Evolutionary conservation across 2,888 invertebrate genomes (phyloP).

Genomic region (Andrena hattorfiana): DNA sequence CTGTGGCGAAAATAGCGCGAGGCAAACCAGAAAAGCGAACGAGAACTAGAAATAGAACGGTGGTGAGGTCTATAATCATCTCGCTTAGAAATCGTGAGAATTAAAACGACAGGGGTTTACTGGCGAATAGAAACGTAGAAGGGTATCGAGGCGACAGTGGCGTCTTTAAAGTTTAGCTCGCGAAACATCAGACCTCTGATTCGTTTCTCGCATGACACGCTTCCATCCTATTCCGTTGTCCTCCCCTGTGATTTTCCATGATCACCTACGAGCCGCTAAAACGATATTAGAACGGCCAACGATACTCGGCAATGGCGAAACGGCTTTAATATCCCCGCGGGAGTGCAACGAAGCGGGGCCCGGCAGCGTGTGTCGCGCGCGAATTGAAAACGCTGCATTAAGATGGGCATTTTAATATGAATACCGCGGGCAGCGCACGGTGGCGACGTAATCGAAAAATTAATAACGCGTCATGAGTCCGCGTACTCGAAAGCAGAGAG

Average conservation of each 20-base stretch:
- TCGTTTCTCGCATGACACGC: no score
- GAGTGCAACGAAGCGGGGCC: conserved; percentile 14
- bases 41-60: conserved; percentile 21
- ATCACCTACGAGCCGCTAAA: background rate
- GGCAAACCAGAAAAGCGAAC: conserved; percentile 27
- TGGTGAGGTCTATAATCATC: no score
- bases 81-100: conserved; percentile 14
- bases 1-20: conserved; percentile 25
- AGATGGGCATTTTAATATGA: conserved; percentile 39
- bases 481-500: conserved; percentile 3
- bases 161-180: no score
- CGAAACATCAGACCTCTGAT: no score
- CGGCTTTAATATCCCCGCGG: conserved; percentile 14
- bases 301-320: conserved; percentile 24
- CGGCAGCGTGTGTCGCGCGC: background rate
- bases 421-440: background rate
- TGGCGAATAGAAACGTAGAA: background rate
- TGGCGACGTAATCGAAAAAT: conserved; percentile 48
- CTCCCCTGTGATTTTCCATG: conserved; percentile 1
- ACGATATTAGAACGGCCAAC: conserved; percentile 6
- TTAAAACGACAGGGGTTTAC: background rate
- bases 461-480: conserved; percentile 35
- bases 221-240: background rate
- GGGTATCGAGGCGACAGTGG: background rate
- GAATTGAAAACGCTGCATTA: conserved; percentile 37